Conservation (phyloP, 2,797 vertebrate genomes). For the Microhierax caerulescens region DNA sequence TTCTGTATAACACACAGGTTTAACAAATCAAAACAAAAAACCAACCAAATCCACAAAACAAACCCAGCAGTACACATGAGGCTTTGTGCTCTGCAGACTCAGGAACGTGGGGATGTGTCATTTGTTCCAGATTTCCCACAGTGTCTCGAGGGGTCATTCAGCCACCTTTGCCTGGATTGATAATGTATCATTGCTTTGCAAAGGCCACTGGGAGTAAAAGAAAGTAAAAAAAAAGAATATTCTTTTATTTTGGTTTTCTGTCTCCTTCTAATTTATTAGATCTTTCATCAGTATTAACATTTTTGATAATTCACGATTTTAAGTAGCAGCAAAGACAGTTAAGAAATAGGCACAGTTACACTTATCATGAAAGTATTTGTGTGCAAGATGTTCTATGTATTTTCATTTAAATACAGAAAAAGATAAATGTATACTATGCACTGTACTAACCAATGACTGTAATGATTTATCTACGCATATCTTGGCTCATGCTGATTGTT, state of each 20-base stretch:
- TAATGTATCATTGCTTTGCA: not conserved
- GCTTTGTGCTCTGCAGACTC: not conserved
- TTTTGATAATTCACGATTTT: not conserved
- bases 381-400: not conserved
- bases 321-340: not conserved
- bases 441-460: not conserved
- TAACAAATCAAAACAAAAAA: not conserved
- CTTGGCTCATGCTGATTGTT: constrained; percentile 26
- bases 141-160: not conserved
- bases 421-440: not conserved
- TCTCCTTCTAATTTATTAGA: not conserved
- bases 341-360: not conserved
- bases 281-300: not conserved
- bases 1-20: not conserved
- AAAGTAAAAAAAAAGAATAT: no score
- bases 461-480: not conserved
- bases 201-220: not conserved
- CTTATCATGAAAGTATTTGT: not conserved
- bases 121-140: not conserved
- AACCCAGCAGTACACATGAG: not conserved
- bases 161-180: not conserved
- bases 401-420: not conserved
- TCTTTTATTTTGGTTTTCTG: not conserved
- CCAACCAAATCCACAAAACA: not conserved
- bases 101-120: not conserved